A percentile compares a stretch with the other conserved stretches of the same genome.
These are phyloP conservation scores for Ophiothrix spiculata DNA, from an alignment of 35 echinoderm and acorn worm genomes.

Conservation along the genomic window DNA sequence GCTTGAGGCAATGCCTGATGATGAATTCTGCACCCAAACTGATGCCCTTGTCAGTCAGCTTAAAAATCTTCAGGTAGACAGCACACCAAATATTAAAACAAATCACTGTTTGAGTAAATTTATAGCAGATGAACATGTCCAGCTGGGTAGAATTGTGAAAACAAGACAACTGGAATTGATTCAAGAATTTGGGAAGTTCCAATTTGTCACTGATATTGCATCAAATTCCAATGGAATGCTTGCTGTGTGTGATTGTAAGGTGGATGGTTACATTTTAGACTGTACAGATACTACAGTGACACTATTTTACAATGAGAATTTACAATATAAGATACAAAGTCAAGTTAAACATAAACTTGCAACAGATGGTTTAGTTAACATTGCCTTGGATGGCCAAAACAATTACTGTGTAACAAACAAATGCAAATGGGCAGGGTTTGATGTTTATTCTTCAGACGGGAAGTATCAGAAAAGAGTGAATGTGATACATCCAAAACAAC, in stretches of 20 bases:
- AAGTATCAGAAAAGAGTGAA: too few species aligned
- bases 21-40: background rate
- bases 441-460: too few species aligned
- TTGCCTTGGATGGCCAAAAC: too few species aligned
- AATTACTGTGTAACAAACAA: too few species aligned
- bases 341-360: too few species aligned
- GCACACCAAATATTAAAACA: background rate
- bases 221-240: background rate
- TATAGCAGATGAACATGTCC: background rate
- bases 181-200: background rate
- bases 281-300: background rate
- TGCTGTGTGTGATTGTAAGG: background rate
- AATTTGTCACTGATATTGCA: background rate
- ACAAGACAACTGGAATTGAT: background rate
- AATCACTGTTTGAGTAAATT: background rate
- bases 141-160: background rate
- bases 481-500: too few species aligned
- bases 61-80: background rate
- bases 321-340: too few species aligned
- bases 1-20: background rate
- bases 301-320: background rate
- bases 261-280: too few species aligned
- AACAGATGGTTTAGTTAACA: too few species aligned
- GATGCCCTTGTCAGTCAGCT: background rate
- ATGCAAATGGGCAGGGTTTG: too few species aligned